Conservation (phyloP, 2,888 invertebrate species). For the Caenorhabditis sulstoni region DNA sequence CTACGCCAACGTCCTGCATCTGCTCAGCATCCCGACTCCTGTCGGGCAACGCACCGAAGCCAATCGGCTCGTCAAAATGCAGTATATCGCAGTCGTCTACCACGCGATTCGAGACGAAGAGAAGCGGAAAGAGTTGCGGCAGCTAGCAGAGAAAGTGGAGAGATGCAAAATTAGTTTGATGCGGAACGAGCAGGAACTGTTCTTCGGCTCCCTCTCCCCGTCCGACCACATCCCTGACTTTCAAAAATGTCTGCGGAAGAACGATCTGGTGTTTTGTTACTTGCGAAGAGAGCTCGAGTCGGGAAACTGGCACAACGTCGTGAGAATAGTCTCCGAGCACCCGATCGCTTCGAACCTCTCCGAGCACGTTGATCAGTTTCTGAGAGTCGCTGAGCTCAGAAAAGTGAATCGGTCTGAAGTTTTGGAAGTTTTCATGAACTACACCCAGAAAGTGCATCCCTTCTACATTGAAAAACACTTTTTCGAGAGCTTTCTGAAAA, state of each 20-base stretch:
- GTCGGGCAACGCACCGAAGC: conserved; percentile 12
- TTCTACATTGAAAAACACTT: conserved; percentile 20
- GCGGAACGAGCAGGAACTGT: conserved; percentile 24
- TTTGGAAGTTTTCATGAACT: conserved; percentile 9
- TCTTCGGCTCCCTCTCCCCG: conserved; percentile 5
- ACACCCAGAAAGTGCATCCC: background rate
- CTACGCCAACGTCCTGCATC: conserved; percentile 17
- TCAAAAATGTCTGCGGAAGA: conserved; percentile 21
- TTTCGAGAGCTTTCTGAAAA: conserved; percentile 8
- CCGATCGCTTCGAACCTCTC: background rate
- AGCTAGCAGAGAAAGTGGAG: conserved; percentile 14
- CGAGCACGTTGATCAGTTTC: conserved; percentile 7
- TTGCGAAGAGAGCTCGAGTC: conserved; percentile 20
- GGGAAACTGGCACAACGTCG: conserved; percentile 19
- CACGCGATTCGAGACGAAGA: conserved; percentile 14
- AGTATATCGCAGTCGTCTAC: conserved; percentile 34
- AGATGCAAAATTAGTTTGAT: conserved; percentile 20
- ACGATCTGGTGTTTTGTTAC: conserved; percentile 31
- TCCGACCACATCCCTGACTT: background rate
- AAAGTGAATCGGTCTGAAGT: background rate
- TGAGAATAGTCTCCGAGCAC: background rate
- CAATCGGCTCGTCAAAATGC: conserved; percentile 2
- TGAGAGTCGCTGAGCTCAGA: conserved; percentile 1
- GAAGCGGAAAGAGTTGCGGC: background rate
- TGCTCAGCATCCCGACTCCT: background rate